phyloP scores from a whole-genome alignment of 2,797 vertebrate genomes.

The Vespertilio murinus region DNA sequence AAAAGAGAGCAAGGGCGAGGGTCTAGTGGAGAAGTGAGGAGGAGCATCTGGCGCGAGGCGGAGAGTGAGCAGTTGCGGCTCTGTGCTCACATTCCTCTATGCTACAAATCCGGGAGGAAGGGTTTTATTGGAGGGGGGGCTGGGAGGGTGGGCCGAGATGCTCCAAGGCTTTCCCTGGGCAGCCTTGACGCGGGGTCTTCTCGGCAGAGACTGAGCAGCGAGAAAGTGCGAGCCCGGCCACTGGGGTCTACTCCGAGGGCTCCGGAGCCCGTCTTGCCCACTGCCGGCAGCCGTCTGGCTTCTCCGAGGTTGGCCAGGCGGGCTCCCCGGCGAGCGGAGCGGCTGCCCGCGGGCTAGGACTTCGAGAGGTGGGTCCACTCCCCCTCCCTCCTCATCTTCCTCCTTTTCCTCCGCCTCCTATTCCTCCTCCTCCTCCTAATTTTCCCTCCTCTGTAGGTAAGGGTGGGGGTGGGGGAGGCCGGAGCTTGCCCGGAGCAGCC shows the following conservation, averaged over 20 bases:
- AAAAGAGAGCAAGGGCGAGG: slow-evolving; percentile 75
- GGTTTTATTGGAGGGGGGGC: not conserved
- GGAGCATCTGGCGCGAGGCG: slow-evolving; percentile 47
- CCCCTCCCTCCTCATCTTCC: slow-evolving; percentile 67
- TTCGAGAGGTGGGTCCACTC: slow-evolving; percentile 74
- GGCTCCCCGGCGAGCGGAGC: slow-evolving; percentile 34
- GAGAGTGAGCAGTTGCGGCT: slow-evolving; percentile 42
- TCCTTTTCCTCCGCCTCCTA: slow-evolving; percentile 60
- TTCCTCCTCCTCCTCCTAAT: slow-evolving; percentile 62
- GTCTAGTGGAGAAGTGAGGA: slow-evolving; percentile 60
- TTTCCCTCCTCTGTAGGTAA: slow-evolving; percentile 76
- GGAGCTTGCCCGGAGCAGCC: slow-evolving; percentile 86
- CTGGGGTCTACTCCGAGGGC: slow-evolving; percentile 27
- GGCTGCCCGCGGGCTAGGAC: slow-evolving; percentile 68
- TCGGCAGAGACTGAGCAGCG: slow-evolving; percentile 69
- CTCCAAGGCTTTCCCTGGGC: slow-evolving; percentile 66
- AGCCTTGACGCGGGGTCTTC: slow-evolving; percentile 69
- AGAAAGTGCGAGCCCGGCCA: slow-evolving; percentile 51
- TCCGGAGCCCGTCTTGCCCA: slow-evolving; percentile 50
- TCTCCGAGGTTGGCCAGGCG: slow-evolving; percentile 12
- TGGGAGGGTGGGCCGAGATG: slow-evolving; percentile 70
- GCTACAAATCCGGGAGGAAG: slow-evolving; percentile 75
- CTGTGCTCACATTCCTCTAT: slow-evolving; percentile 74
- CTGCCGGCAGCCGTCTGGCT: slow-evolving; percentile 48
- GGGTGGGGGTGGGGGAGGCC: slow-evolving; percentile 82